These are phyloP conservation scores for Sprattus sprattus DNA, from an alignment of 2,113 vertebrate species.

Conservation along the genomic window DNA sequence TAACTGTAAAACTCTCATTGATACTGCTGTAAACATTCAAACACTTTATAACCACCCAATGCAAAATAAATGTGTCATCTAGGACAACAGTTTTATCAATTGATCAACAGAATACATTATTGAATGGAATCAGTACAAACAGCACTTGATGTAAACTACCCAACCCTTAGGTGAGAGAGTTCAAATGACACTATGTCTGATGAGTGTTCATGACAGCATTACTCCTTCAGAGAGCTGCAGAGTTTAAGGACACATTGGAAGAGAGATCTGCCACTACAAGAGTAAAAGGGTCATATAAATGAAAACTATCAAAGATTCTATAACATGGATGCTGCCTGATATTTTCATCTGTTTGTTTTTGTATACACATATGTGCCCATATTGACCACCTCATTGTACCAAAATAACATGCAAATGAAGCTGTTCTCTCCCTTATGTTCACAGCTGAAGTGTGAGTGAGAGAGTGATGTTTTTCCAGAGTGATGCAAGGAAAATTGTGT, in stretches of 20 bases:
- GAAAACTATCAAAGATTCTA: background rate
- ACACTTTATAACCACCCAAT: constrained; percentile 30
- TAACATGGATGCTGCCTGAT: background rate
- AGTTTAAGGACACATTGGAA: constrained; percentile 16
- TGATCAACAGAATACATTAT: constrained; percentile 21
- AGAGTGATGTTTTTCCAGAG: background rate
- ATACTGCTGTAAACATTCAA: constrained; percentile 39
- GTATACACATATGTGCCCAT: background rate
- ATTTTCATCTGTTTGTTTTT: background rate
- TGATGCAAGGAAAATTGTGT: background rate
- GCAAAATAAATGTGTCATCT: constrained; percentile 21
- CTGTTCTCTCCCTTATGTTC: background rate
- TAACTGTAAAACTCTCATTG: constrained; percentile 30
- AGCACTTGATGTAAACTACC: constrained; percentile 18
- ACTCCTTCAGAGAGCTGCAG: background rate
- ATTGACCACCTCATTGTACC: background rate
- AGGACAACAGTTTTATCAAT: constrained; percentile 13
- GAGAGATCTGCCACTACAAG: constrained; percentile 1
- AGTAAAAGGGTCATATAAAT: background rate
- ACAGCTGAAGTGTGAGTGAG: background rate
- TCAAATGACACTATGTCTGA: constrained; percentile 1
- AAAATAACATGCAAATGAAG: background rate
- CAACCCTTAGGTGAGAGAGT: background rate
- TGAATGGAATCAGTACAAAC: constrained; percentile 16
- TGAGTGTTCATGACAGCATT: background rate